phyloP scores from a whole-genome alignment of 2,113 vertebrate species.

The Paralichthys olivaceus region DNA sequence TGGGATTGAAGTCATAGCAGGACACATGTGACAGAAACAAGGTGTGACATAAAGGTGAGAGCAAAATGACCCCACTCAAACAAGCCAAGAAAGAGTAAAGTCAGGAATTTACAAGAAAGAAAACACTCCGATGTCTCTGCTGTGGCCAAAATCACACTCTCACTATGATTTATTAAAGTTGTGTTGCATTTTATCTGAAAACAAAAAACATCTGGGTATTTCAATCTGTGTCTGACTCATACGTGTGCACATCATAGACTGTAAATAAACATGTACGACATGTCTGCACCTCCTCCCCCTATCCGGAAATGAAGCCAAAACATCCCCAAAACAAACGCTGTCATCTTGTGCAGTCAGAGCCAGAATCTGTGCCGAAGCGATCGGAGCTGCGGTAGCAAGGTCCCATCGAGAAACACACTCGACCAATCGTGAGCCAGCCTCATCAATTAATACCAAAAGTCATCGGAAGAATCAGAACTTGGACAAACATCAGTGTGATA shows the following conservation, averaged over 20 bases:
- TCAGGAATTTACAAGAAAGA: slow-evolving; percentile 11
- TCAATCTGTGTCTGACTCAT: slow-evolving; percentile 31
- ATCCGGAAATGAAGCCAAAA: too few relatives aligned
- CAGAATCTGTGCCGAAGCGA: too few relatives aligned
- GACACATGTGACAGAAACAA: slow-evolving; percentile 29
- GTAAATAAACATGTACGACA: too few relatives aligned
- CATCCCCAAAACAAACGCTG: too few relatives aligned
- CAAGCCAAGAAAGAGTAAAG: not conserved
- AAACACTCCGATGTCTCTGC: slow-evolving; percentile 7
- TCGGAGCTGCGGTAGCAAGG: too few relatives aligned
- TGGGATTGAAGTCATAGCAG: slow-evolving; percentile 21
- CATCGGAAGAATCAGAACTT: too few relatives aligned
- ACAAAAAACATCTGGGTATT: slow-evolving; percentile 7
- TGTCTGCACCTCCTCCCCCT: too few relatives aligned
- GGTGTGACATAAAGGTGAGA: slow-evolving; percentile 27
- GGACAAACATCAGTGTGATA: too few relatives aligned
- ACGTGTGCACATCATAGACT: not conserved
- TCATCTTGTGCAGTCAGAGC: too few relatives aligned
- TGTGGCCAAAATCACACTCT: slow-evolving; percentile 14
- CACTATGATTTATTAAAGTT: not conserved
- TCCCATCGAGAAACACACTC: too few relatives aligned
- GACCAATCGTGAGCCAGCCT: too few relatives aligned
- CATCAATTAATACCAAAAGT: too few relatives aligned
- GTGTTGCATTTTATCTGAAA: slow-evolving; percentile 1
- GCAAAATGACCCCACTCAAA: not conserved